A percentile compares a stretch with the other conserved stretches of the same genome.
phyloP scores from a whole-genome alignment of 2,888 invertebrate species.

The Drosophila sordidapex region DNA sequence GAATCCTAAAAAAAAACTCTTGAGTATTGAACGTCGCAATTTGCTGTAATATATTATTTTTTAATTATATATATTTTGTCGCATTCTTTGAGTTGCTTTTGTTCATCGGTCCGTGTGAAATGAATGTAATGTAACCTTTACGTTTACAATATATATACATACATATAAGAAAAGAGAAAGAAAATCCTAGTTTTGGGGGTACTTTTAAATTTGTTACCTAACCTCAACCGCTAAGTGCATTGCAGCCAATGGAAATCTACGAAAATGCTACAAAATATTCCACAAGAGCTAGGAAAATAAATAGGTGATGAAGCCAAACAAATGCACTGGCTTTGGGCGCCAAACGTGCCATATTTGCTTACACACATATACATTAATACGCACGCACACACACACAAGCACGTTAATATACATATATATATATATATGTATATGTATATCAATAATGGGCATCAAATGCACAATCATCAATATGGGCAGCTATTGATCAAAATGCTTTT shows the following conservation, averaged over 20 bases:
- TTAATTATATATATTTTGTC: neutral
- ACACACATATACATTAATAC: constrained; percentile 10
- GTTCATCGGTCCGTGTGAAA: neutral
- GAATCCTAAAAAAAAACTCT: neutral
- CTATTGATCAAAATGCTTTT: constrained; percentile 40
- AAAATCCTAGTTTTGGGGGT: neutral
- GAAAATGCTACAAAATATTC: constrained; percentile 33
- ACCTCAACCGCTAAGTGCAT: neutral
- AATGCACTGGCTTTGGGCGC: constrained; percentile 46
- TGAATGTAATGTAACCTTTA: neutral
- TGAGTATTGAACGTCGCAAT: neutral
- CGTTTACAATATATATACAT: neutral
- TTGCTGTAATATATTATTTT: neutral
- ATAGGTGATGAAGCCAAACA: constrained; percentile 60
- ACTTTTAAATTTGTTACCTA: neutral
- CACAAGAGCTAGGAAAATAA: constrained; percentile 38
- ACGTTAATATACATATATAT: neutral
- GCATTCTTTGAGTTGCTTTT: neutral
- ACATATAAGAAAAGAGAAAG: neutral
- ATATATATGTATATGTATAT: neutral
- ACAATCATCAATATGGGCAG: constrained; percentile 54
- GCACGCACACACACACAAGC: constrained; percentile 11
- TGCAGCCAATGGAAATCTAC: constrained; percentile 21
- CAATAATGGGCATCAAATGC: constrained; percentile 56
- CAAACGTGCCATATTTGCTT: constrained; percentile 34